Evolutionary conservation across 2,797 vertebrate genomes (phyloP).

Genomic region (Macropodus opercularis): DNA sequence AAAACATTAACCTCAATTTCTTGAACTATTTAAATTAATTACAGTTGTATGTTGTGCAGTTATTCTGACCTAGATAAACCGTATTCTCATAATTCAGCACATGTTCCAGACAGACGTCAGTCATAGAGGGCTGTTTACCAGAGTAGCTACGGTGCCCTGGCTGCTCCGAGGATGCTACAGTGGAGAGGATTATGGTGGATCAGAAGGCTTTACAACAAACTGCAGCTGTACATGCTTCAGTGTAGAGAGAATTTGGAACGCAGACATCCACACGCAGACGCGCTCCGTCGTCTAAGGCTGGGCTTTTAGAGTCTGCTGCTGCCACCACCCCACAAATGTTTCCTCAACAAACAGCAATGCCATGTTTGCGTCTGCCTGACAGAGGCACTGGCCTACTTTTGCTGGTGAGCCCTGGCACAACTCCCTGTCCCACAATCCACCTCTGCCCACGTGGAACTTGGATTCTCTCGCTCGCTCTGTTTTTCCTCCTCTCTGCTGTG

Average conservation of each 20-base stretch:
- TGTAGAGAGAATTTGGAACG: slow-evolving; percentile 23
- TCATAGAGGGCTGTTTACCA: slow-evolving; percentile 6
- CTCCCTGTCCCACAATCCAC: slow-evolving; percentile 59
- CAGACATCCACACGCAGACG: slow-evolving; percentile 18
- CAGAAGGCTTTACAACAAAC: slow-evolving; percentile 60
- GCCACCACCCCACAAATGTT: neutral
- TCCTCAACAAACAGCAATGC: slow-evolving; percentile 27
- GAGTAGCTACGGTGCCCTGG: slow-evolving; percentile 22
- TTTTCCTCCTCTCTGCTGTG: neutral
- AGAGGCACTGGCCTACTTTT: slow-evolving; percentile 76
- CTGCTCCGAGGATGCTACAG: slow-evolving; percentile 34
- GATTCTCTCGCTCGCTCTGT: slow-evolving; percentile 15
- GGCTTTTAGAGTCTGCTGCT: too few relatives aligned
- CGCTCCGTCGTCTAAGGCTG: neutral
- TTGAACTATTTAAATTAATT: too few relatives aligned
- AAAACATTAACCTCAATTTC: too few relatives aligned
- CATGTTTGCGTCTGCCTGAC: slow-evolving; percentile 67
- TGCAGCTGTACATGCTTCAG: slow-evolving; percentile 43
- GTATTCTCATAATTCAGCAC: too few relatives aligned
- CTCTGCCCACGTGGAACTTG: slow-evolving; percentile 61
- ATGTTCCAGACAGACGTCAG: neutral
- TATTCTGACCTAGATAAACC: too few relatives aligned
- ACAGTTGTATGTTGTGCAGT: too few relatives aligned
- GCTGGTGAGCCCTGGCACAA: slow-evolving; percentile 53
- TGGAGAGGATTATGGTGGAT: slow-evolving; percentile 67